Evolutionary conservation across 2,797 vertebrate genomes (phyloP), one percentile per base, ranked within the genome.

Genomic region (Xiphophorus birchmanni): DNA sequence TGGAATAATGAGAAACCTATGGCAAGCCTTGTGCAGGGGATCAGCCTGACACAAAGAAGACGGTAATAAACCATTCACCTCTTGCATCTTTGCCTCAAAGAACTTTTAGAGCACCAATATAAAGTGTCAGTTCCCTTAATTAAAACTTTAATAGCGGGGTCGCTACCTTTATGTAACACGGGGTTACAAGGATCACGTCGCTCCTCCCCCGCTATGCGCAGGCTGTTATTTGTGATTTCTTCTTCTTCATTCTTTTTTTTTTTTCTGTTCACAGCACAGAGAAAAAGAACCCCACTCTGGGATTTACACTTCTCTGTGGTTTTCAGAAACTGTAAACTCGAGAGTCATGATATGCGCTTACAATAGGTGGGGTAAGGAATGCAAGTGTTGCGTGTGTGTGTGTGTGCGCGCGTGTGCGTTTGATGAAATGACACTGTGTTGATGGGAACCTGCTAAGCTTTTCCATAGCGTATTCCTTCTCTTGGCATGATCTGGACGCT

Each of bases 91-190:
- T 90, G 92, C 84, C 93, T 94, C 89, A 95, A 94, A 95, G 90
- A 86, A 91, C 91, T 91, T 92, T 94, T 91, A 92, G 85, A 91
- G 89, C 90, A 76, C 88, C 90, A 83, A 92, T 93, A 91, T 93
- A 94, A 96, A 95, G 95, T 95, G 92, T 95, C 93, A 94, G 94
- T 91, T 93, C 90, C 90, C 92, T 96, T 96, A 96, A 96, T 96
- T 96, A 95, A 96, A 96, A 91, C 92, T 95, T 93, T 95, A 95
- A 96, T 95, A 95, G 95, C 88, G 69, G 92, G 93, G 94, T 95
- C 94, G 92, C 88, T 87, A 87, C 86, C 89, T 94, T 94, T 95
- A 93, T 94, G 88, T 92, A 91, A 87, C 78, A 37, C 81, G 90
- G 94, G 94, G 94, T 94, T 86, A 88, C 89, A 90, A 87, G 84